Conservation (phyloP, 2,797 vertebrate species). For the Crocidura indochinensis region DNA sequence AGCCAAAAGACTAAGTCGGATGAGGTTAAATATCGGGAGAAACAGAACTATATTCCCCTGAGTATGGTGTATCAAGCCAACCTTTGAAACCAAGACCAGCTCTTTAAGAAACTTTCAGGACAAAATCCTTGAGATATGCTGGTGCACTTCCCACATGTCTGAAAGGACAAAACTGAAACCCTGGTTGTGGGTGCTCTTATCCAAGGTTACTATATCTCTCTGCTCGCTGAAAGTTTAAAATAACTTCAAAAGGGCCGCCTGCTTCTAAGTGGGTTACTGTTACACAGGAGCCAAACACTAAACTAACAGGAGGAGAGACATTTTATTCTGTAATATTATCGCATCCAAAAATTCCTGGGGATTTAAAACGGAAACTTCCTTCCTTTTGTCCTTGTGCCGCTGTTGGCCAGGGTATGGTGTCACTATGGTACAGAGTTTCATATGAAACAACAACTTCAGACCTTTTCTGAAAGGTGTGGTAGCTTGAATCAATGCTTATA, state of each 20-base stretch:
- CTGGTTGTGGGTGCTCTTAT: conserved; percentile 81
- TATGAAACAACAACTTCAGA: conserved; percentile 66
- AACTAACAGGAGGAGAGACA: conserved; percentile 91
- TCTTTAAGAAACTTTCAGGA: conserved; percentile 84
- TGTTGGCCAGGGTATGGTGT: conserved; percentile 65
- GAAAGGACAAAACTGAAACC: conserved; percentile 87
- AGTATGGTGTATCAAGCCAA: conserved; percentile 59
- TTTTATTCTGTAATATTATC: conserved; percentile 91
- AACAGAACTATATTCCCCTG: conserved; percentile 76
- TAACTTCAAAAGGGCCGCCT: conserved; percentile 94
- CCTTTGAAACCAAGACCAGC: conserved; percentile 85
- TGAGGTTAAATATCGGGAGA: conserved; percentile 78
- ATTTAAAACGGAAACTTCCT: conserved; percentile 86
- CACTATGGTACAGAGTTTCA: conserved; percentile 48
- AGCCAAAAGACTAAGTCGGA: conserved; percentile 75
- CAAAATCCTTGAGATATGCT: conserved; percentile 83
- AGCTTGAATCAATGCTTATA: conserved; percentile 64
- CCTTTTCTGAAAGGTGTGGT: conserved; percentile 74
- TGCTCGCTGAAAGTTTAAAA: conserved; percentile 92
- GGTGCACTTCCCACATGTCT: conserved; percentile 75
- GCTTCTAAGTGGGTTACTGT: conserved; percentile 94
- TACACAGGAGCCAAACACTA: conserved; percentile 93
- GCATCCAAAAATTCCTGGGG: conserved; percentile 84
- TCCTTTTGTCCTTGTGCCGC: conserved; percentile 75
- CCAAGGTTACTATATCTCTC: conserved; percentile 88